Evolutionary conservation across 2,888 invertebrate species (phyloP), one percentile per base, ranked within the genome.

Genomic region (Aphidius colemani): DNA sequence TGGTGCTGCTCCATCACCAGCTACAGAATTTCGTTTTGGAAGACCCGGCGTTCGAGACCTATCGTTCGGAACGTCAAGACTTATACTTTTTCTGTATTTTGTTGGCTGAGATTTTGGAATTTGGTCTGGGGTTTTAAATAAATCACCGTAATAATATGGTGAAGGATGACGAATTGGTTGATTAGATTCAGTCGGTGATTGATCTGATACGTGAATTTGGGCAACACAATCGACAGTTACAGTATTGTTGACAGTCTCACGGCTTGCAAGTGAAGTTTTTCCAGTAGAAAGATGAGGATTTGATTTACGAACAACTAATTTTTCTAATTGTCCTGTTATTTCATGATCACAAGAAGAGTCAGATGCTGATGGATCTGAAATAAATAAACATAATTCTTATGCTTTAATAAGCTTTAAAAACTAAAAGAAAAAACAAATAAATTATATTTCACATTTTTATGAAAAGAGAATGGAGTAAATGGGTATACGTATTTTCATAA

Each of bases 71-170:
- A 88, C 88, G 84, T 91, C 91, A 73, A 91, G 85, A 74, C 91
- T 91, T 11, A 88, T 88, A 68, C 90, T 90, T 75, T 91, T 91
- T 59, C 90, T 86, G 76, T 90, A 90, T 45, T 77, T 78, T 64
- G 68, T 73, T 10, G 75, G 74, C 45, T 85, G 84, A 53, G 87
- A 85, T 13, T 82, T 83, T 81, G 86, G 74, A 39, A 82, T 53
- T 51, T 69, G 64, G 30, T 84, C 84, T 50, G 79, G 78, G 61
- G 81, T 80, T 73, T 88, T 87, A 67, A 91, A 89, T 60, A 93
- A 82, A 77, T 93, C 93, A 1, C 91, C 91, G 87, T 93, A 93
- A 74, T 93, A 93, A 78, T 93, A 93, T 1, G 93, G 92, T 63
- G 92, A 93, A 9, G 92, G 92, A 77, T 92, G 91, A 45, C 91